Percentiles rank a stretch among this genome's conserved stretches.
Conservation (phyloP, 2,888 invertebrate genomes). For the Alloscopus bannaensis region DNA sequence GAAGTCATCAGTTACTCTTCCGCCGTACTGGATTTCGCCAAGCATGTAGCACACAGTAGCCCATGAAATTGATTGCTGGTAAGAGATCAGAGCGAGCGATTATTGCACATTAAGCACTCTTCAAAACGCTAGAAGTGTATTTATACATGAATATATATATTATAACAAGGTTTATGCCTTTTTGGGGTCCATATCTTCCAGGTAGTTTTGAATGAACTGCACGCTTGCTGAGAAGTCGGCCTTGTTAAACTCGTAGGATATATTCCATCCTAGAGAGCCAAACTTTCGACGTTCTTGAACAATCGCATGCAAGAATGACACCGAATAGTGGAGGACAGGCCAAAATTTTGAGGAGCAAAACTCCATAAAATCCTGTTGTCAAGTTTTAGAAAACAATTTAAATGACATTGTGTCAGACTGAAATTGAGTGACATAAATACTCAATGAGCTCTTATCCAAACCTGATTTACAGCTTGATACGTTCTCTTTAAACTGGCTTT, state of each 20-base stretch:
- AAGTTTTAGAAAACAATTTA: slow-evolving; percentile 7
- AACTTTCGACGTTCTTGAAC: slow-evolving; percentile 97
- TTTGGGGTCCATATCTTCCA: slow-evolving; percentile 97
- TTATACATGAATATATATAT: too few species aligned
- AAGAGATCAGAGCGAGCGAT: too few species aligned
- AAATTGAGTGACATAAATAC: background rate
- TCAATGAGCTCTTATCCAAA: too few species aligned
- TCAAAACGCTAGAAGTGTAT: too few species aligned
- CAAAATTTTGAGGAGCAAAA: slow-evolving; percentile 93
- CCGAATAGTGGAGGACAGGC: slow-evolving; percentile 94
- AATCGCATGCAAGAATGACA: slow-evolving; percentile 96
- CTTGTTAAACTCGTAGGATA: slow-evolving; percentile 93
- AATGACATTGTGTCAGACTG: background rate
- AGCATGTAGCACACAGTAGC: slow-evolving; percentile 98
- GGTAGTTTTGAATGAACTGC: slow-evolving; percentile 96
- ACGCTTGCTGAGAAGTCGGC: slow-evolving; percentile 97
- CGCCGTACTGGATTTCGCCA: slow-evolving; percentile 80
- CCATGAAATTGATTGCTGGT: slow-evolving; percentile 90
- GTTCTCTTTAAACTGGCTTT: slow-evolving; percentile 95
- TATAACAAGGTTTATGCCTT: slow-evolving; percentile 78
- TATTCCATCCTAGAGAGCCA: slow-evolving; percentile 97
- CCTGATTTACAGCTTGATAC: slow-evolving; percentile 89
- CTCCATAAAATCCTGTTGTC: slow-evolving; percentile 88
- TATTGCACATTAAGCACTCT: too few species aligned
- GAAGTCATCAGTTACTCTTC: slow-evolving; percentile 97